These are phyloP conservation scores for Balaeniceps rex DNA, from an alignment of 2,113 vertebrate genomes.

Conservation along the genomic window DNA sequence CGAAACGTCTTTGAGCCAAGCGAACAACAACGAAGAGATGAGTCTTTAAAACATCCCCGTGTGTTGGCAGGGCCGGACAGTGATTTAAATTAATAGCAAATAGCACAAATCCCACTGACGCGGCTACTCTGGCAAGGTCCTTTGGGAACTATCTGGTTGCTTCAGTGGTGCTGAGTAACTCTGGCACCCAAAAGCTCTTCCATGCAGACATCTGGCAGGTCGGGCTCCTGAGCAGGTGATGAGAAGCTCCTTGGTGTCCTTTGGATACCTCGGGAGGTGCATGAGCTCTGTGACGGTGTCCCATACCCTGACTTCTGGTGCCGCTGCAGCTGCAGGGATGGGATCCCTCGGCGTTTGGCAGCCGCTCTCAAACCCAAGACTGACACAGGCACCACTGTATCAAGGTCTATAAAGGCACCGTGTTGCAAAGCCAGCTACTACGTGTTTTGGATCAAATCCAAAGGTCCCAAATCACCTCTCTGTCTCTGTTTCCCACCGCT, in stretches of 20 bases:
- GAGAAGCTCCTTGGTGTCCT: not conserved
- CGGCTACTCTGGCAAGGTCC: not conserved
- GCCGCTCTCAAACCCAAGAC: not conserved
- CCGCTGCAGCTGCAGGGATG: not conserved
- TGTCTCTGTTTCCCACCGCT: not conserved
- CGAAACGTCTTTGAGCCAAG: not conserved
- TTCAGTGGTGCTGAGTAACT: not conserved
- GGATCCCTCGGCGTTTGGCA: not conserved
- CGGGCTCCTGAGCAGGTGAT: not conserved
- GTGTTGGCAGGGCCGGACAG: not conserved
- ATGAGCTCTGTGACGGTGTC: not conserved
- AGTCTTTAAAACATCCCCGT: not conserved
- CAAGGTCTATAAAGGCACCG: not conserved
- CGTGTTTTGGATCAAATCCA: not conserved
- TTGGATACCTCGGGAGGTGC: not conserved
- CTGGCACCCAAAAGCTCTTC: not conserved
- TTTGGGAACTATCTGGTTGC: not conserved
- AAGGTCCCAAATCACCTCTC: not conserved
- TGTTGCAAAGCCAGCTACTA: not conserved
- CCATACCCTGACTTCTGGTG: not conserved
- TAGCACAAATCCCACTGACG: not conserved
- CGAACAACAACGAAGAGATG: not conserved
- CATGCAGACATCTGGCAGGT: not conserved
- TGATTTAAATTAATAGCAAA: not conserved
- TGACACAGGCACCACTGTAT: rapidly evolving